phyloP scores from a whole-genome alignment of 2,888 invertebrate species.

The Oligia fasciuncula region DNA sequence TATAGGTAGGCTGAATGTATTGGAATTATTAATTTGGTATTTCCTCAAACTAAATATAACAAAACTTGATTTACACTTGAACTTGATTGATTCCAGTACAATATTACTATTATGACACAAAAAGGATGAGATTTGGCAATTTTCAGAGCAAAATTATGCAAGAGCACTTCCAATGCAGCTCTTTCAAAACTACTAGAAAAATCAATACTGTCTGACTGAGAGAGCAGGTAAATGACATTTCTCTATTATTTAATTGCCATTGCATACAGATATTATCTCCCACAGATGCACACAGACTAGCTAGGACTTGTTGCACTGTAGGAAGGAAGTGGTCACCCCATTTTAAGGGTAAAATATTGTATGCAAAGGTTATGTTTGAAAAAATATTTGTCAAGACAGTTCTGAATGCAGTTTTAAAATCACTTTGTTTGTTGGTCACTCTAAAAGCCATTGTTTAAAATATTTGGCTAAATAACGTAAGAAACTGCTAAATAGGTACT shows the following conservation, averaged over 20 bases:
- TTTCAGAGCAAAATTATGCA: conserved; percentile 1
- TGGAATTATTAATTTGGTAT: background rate
- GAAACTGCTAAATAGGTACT: background rate
- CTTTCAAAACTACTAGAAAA: conserved; percentile 2
- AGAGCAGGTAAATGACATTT: conserved; percentile 37
- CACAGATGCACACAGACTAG: conserved; percentile 39
- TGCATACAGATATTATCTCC: conserved; percentile 35
- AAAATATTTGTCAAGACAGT: conserved; percentile 12
- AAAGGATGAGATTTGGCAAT: background rate
- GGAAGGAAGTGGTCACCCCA: conserved; percentile 21
- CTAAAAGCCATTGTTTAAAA: background rate
- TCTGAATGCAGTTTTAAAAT: background rate
- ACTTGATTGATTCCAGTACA: background rate
- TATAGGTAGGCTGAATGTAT: conserved; percentile 3
- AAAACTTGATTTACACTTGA: background rate
- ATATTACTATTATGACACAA: background rate
- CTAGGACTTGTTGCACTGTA: conserved; percentile 17
- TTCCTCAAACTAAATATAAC: background rate
- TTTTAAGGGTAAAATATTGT: conserved; percentile 25
- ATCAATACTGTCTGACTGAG: conserved; percentile 40
- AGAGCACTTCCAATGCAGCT: conserved; percentile 12
- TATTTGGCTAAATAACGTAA: background rate
- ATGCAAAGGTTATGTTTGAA: conserved; percentile 13
- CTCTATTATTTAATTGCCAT: conserved; percentile 39
- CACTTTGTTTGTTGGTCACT: background rate